Base-by-base conservation (phyloP, 1,140 invertebrate genomes). In the Linepithema humile region DNA sequence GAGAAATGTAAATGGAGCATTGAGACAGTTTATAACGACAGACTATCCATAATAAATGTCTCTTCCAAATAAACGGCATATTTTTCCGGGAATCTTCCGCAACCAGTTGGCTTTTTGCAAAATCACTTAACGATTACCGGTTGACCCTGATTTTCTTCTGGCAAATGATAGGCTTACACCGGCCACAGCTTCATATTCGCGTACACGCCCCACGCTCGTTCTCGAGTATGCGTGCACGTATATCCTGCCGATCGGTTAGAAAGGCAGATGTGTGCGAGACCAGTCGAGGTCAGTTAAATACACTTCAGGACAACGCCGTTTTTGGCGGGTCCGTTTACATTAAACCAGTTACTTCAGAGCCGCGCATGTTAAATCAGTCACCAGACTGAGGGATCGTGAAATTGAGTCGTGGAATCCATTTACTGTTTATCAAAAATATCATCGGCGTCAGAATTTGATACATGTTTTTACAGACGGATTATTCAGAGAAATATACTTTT, bases 251-350 rank as follows among this genome's bases (percentile, higher is more conserved):
- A 55, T 57, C 73, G 38, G 73, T 83, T 83, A 67, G 35, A 83
- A 83, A 78, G 72, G 77, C 53, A 83, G 48, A 75, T 64, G 72
- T 78, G 60, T 75, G 82, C 15, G 82, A 55, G 82, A 55, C 57
- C 82, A 83, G 73, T 64, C 82, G 82, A 65, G 73, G 73, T 77
- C 82, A 83, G 82, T 83, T 83, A 83, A 83, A 83, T 78, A 83
- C 60, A 77, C 55, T 77, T 75, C 82, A 29, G 48, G 72, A 83
- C 59, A 83, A 83, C 60, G 73, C 60, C 73, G 78, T 55, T 83
- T 83, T 83, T 78, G 60, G 82, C 38, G 35, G 32, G 35, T 67
- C 48, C 72, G 60, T 83, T 83, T 83, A 83, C 50, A 67, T 83
- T 78, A 83, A 77, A 67, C 60, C 60, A 83, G 73, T 77, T 78